Percentiles rank a stretch among this genome's conserved stretches.
Evolutionary conservation across 2,797 vertebrate genomes (phyloP).

Genomic region (Cuniculus paca): DNA sequence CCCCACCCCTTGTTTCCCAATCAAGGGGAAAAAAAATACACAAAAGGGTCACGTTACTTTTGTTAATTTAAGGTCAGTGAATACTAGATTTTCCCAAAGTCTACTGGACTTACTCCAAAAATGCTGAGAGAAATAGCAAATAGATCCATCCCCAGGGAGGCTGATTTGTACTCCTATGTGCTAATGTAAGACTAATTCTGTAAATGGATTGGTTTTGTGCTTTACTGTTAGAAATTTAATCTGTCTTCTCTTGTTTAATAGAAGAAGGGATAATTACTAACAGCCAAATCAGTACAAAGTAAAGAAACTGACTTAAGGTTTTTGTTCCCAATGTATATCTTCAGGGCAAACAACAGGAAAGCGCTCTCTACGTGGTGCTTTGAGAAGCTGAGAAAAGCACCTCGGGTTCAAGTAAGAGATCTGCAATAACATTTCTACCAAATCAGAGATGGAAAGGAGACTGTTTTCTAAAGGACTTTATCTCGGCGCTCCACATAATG

Average conservation of each 20-base stretch:
- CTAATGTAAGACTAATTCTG: constrained; percentile 88
- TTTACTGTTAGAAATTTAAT: constrained; percentile 87
- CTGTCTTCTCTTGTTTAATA: constrained; percentile 86
- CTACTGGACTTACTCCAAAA: constrained; percentile 87
- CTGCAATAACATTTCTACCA: constrained; percentile 3
- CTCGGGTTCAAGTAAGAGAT: not conserved
- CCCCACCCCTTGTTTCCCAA: not conserved
- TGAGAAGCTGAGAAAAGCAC: constrained; percentile 67
- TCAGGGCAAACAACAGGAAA: constrained; percentile 65
- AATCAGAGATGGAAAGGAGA: constrained; percentile 44
- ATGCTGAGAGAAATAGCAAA: constrained; percentile 79
- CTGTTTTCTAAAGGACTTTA: constrained; percentile 29
- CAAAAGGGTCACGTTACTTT: constrained; percentile 55
- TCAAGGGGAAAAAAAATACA: not conserved
- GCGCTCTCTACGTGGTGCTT: constrained; percentile 76
- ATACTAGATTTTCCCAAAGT: constrained; percentile 81
- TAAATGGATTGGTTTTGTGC: constrained; percentile 88
- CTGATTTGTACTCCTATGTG: constrained; percentile 79
- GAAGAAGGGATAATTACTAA: constrained; percentile 85
- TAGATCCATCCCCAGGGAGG: constrained; percentile 83
- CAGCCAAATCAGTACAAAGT: constrained; percentile 80
- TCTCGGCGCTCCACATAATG: not conserved
- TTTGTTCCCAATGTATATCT: constrained; percentile 76
- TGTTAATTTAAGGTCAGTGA: constrained; percentile 80
- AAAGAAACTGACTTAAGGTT: constrained; percentile 78